Percentiles rank a stretch among this genome's conserved stretches.
Conservation (phyloP, 1,140 invertebrate genomes). For the Lamellibrachia luymesi region DNA sequence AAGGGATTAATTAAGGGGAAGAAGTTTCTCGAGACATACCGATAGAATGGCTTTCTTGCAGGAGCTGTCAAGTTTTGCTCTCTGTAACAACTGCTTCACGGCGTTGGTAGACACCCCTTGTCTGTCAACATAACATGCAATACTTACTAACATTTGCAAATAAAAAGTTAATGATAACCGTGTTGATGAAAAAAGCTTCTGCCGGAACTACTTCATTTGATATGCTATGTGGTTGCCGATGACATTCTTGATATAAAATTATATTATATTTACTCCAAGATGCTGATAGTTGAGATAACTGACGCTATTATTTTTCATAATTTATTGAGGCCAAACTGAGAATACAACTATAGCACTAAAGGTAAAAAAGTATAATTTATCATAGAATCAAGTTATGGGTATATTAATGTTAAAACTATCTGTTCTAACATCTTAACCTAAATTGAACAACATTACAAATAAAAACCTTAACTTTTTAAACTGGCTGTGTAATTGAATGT, state of each 20-base stretch:
- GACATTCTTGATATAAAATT: background rate
- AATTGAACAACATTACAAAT: too few species aligned
- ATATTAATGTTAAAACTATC: too few species aligned
- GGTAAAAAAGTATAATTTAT: too few species aligned
- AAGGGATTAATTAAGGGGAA: too few species aligned
- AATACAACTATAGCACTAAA: too few species aligned
- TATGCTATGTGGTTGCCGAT: background rate
- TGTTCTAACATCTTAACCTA: too few species aligned
- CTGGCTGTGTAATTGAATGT: too few species aligned
- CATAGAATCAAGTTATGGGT: too few species aligned
- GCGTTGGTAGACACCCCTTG: background rate
- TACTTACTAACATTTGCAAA: background rate
- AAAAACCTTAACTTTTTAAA: too few species aligned
- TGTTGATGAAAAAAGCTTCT: background rate
- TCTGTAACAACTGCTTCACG: background rate
- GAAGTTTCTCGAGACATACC: slow-evolving; percentile 2
- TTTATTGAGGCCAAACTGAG: too few species aligned
- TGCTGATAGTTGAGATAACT: background rate
- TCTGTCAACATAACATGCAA: background rate
- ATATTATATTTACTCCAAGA: background rate
- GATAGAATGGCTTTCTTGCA: slow-evolving; percentile 7
- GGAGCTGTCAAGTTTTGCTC: slow-evolving; percentile 13
- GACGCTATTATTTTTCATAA: background rate
- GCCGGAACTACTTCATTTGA: background rate
- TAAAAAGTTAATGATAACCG: background rate